phyloP scores from a whole-genome alignment of 2,797 vertebrate species.

The Anableps anableps region DNA sequence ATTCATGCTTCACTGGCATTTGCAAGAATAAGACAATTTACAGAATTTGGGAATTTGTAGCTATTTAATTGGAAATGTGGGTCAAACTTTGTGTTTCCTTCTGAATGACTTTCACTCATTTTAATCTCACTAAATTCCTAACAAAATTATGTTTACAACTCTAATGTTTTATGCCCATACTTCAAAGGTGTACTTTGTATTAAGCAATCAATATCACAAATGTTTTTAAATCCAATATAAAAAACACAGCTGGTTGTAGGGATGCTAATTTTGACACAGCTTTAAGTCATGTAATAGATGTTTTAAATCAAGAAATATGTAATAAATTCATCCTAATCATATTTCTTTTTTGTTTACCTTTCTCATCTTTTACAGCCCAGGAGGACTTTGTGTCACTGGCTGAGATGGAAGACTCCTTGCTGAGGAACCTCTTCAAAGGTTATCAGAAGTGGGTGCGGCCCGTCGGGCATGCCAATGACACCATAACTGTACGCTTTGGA shows the following conservation, averaged over 20 bases:
- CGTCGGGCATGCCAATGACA: slow-evolving; percentile 88
- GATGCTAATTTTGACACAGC: neutral
- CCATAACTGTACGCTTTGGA: slow-evolving; percentile 92
- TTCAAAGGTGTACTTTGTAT: neutral
- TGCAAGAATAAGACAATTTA: too few species aligned
- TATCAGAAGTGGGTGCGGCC: slow-evolving; percentile 98
- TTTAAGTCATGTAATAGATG: neutral
- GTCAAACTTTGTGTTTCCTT: too few species aligned
- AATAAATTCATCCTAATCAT: neutral
- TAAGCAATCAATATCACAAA: neutral
- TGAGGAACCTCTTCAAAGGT: slow-evolving; percentile 88
- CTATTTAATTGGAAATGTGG: too few species aligned
- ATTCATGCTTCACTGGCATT: too few species aligned
- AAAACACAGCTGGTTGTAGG: neutral
- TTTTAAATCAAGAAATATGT: neutral
- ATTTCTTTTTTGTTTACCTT: neutral
- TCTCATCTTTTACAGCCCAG: slow-evolving; percentile 59
- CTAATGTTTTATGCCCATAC: neutral
- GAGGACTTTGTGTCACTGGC: slow-evolving; percentile 83
- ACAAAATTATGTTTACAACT: neutral
- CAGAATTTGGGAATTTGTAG: too few species aligned
- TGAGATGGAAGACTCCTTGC: slow-evolving; percentile 87
- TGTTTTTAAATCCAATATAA: neutral
- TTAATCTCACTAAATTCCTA: too few species aligned
- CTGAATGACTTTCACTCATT: too few species aligned